phyloP scores from a whole-genome alignment of 2,113 vertebrate species.

The Zeus faber region DNA sequence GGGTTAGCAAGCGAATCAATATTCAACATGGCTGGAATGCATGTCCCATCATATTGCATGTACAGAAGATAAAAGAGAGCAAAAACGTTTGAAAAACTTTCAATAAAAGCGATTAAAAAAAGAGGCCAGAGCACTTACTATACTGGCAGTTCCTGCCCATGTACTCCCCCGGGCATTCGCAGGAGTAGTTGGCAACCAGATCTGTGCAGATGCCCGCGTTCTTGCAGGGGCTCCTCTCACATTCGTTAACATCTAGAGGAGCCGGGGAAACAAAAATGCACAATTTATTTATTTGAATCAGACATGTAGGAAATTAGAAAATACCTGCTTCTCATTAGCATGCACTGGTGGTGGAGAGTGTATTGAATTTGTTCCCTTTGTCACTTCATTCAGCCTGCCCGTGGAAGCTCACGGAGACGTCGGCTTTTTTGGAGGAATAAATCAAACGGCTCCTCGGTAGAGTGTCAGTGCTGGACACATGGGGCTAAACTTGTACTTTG shows the following conservation, averaged over 20 bases:
- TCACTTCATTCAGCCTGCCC: conserved; percentile 42
- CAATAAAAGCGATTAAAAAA: background rate
- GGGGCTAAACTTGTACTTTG: background rate
- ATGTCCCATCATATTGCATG: too few relatives aligned
- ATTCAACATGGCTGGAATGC: too few relatives aligned
- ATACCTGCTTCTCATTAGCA: conserved; percentile 52
- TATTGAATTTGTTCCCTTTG: conserved; percentile 52
- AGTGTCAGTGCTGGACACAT: conserved; percentile 15
- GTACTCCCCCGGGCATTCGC: conserved; percentile 96
- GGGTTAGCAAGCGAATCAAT: too few relatives aligned
- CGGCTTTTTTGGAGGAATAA: conserved; percentile 37
- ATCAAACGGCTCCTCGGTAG: conserved; percentile 32
- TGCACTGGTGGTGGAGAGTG: conserved; percentile 38
- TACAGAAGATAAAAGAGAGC: too few relatives aligned
- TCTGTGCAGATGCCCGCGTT: conserved; percentile 97
- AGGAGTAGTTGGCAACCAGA: conserved; percentile 94
- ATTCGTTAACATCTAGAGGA: conserved; percentile 93
- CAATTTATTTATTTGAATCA: conserved; percentile 44
- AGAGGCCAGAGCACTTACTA: conserved; percentile 80
- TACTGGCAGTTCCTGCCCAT: conserved; percentile 98
- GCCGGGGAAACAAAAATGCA: conserved; percentile 32
- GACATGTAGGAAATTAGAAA: conserved; percentile 48
- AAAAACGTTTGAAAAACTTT: too few relatives aligned
- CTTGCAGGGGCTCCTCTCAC: conserved; percentile 91
- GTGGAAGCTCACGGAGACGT: conserved; percentile 34